Percentiles rank a stretch among this genome's conserved stretches.
Evolutionary conservation across 2,113 vertebrate species (phyloP).

Genomic region (Petrocephalus microphthalmus): DNA sequence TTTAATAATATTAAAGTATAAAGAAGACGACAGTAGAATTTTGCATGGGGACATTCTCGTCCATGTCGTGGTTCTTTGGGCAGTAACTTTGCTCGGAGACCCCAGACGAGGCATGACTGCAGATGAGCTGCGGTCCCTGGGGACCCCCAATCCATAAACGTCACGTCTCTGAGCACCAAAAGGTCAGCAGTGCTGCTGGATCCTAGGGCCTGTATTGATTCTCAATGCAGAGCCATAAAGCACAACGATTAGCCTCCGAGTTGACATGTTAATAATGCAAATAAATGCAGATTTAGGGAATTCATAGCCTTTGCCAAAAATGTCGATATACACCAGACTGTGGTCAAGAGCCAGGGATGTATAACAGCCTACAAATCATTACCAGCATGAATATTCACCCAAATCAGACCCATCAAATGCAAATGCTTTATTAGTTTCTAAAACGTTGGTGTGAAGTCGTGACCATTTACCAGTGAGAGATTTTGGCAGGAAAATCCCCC

Average conservation of each 20-base stretch:
- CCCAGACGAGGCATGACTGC: conserved; percentile 35
- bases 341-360: neutral
- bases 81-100: conserved; percentile 24
- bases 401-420: neutral
- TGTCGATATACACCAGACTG: conserved; percentile 35
- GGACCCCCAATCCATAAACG: conserved; percentile 49
- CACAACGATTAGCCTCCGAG: conserved; percentile 43
- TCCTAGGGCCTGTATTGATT: conserved; percentile 55
- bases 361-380: neutral
- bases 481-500: neutral
- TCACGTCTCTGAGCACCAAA: conserved; percentile 49
- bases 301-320: conserved; percentile 36
- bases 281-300: conserved; percentile 43
- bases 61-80: conserved; percentile 27
- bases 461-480: neutral
- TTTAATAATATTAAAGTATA: neutral
- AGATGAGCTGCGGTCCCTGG: conserved; percentile 41
- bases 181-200: conserved; percentile 58
- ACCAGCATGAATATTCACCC: neutral
- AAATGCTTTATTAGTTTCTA: neutral
- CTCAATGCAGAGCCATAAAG: conserved; percentile 45
- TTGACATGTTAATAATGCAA: conserved; percentile 52
- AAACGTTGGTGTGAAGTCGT: neutral
- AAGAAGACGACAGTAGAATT: neutral
- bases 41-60: neutral